Base-by-base conservation (phyloP, 2,888 invertebrate species). In the Conomelus anceps region DNA sequence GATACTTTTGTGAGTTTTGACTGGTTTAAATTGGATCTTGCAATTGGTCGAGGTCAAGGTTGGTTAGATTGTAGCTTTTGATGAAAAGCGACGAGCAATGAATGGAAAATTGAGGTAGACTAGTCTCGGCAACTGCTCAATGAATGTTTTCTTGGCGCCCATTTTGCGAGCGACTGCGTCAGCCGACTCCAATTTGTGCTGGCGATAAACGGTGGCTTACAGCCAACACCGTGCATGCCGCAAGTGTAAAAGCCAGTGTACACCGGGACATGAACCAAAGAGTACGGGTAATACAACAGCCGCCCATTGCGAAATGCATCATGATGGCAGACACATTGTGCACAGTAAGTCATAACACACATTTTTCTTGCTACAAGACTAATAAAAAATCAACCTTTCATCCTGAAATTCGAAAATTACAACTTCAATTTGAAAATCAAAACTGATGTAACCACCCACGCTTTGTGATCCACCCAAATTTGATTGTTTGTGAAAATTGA, bases 261-360 rank as follows among this genome's bases (percentile, higher is more conserved):
- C 7, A n/a, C 63, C 63, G 63, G 63, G 63, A 63, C 63, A 63
- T 63, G 63, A 63, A 63, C 63, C 63, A 63, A 63, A 63, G 63
- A 63, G 63, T 63, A 63, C 63, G 63, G n/a, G n/a, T 3, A n/a
- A 63, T 63, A 63, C 13, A 1, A 63, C n/a, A 63, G 20, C 63
- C 63, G 13, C n/a, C 63, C 88, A 26, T 63, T n/a, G 22, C 41
- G 88, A 88, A 41, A 88, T 88, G 88, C 63, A 88, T 88, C 88
- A 88, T 63, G 88, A 88, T 88, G 88, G 88, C 22, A 88, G 63
- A 88, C 88, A 88, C 88, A 88, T 88, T 88, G 88, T 88, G 29
- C 88, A 88, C 23, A 63, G 88, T 88, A 63, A 88, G 88, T 88
- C 20, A 88, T 34, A 7, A 26, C 26, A 26, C 26, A 26, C 26